phyloP scores from a whole-genome alignment of 2,113 vertebrate species.

The mouse (Mus musculus) region DNA sequence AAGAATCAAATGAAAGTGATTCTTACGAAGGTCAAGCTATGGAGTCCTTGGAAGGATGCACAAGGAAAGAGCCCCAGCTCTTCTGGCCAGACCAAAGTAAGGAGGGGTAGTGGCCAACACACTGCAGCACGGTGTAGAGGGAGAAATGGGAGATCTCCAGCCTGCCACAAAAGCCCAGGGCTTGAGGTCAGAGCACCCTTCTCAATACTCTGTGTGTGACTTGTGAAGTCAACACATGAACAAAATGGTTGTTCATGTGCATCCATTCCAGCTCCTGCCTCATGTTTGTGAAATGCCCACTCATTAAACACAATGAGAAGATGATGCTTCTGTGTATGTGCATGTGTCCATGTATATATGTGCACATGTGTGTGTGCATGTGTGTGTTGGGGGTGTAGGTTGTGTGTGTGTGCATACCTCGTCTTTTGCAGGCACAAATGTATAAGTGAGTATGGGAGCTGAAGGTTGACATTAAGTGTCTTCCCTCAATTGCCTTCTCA shows the following conservation, averaged over 20 bases:
- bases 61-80: background rate
- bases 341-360: background rate
- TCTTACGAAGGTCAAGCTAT: background rate
- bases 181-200: background rate
- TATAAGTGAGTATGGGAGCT: too few species aligned
- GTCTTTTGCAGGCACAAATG: background rate
- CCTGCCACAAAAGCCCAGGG: background rate
- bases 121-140: background rate
- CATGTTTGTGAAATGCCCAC: background rate
- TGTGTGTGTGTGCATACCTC: background rate
- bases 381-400: background rate
- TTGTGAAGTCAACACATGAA: background rate
- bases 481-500: background rate
- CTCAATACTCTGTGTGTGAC: background rate
- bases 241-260: background rate
- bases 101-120: background rate
- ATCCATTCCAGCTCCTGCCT: background rate
- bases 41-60: background rate
- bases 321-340: background rate
- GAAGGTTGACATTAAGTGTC: background rate
- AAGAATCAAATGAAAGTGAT: background rate
- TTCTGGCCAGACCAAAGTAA: background rate
- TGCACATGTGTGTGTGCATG: background rate
- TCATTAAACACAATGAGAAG: background rate
- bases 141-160: background rate